Percentiles rank a stretch among this genome's conserved stretches.
Conservation (phyloP, 2,113 vertebrate species). For the Hymenochirus boettgeri region DNA sequence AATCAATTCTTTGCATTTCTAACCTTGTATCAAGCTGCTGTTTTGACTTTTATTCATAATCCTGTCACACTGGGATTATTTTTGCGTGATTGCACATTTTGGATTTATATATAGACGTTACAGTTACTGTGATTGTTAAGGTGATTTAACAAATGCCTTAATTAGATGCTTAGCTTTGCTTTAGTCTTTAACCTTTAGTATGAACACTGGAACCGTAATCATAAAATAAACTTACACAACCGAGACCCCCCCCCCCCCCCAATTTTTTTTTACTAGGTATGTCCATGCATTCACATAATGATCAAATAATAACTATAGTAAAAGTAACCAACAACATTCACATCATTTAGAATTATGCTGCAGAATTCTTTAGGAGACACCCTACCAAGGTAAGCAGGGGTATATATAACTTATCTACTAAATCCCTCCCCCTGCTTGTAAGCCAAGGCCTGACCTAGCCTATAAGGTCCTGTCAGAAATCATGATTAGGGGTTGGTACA, state of each 20-base stretch:
- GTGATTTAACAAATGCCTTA: constrained; percentile 57
- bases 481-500: too few relatives aligned
- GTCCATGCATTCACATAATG: too few relatives aligned
- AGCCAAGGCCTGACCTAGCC: too few relatives aligned
- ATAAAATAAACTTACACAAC: neutral
- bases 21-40: constrained; percentile 43
- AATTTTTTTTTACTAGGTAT: too few relatives aligned
- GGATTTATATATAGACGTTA: constrained; percentile 55
- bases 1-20: constrained; percentile 7
- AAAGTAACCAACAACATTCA: too few relatives aligned
- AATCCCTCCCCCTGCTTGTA: too few relatives aligned
- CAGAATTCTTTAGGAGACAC: too few relatives aligned
- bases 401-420: too few relatives aligned
- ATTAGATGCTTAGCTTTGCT: constrained; percentile 51
- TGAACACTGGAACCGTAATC: neutral
- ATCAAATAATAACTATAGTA: too few relatives aligned
- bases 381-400: too few relatives aligned
- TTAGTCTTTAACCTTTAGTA: constrained; percentile 51
- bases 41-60: constrained; percentile 57
- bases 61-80: constrained; percentile 55
- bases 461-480: too few relatives aligned
- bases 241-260: neutral
- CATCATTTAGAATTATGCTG: too few relatives aligned
- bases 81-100: constrained; percentile 48
- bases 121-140: constrained; percentile 55